These are phyloP conservation scores for Ptychobarbus kaznakovi DNA, from an alignment of 2,797 vertebrate species.

Conservation along the genomic window DNA sequence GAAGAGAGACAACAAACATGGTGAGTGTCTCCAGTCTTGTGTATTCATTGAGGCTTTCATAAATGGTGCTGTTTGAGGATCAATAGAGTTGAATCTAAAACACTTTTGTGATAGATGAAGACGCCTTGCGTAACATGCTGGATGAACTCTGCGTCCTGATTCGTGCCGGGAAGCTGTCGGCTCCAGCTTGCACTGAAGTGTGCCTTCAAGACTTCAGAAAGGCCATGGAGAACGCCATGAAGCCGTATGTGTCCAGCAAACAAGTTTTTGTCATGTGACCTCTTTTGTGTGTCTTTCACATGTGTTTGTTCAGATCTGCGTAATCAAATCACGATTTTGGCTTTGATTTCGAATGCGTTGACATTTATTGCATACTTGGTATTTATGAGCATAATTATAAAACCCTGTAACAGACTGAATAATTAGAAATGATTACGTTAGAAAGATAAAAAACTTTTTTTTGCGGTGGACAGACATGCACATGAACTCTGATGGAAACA, in stretches of 20 bases:
- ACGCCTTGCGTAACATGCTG: conserved; percentile 78
- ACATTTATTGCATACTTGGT: background rate
- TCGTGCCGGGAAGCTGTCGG: conserved; percentile 79
- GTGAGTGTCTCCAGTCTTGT: conserved; percentile 71
- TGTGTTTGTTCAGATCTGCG: background rate
- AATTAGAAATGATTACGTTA: background rate
- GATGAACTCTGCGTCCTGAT: conserved; percentile 84
- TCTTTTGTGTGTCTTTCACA: background rate
- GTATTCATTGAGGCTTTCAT: background rate
- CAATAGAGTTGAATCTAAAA: background rate
- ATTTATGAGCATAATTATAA: background rate
- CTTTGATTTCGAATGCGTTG: background rate
- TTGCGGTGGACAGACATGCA: background rate
- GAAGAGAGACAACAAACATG: conserved; percentile 82
- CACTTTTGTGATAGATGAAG: conserved; percentile 64
- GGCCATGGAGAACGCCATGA: conserved; percentile 83
- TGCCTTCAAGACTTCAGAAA: conserved; percentile 78
- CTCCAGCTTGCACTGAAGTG: conserved; percentile 82
- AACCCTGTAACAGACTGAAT: background rate
- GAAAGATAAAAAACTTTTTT: background rate
- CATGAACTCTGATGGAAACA: background rate
- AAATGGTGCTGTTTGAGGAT: background rate
- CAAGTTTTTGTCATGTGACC: conserved; percentile 89
- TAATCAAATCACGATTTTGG: conserved; percentile 46
- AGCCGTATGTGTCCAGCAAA: conserved; percentile 87